Conservation (phyloP, 1,140 invertebrate genomes). For the Battus philenor region DNA sequence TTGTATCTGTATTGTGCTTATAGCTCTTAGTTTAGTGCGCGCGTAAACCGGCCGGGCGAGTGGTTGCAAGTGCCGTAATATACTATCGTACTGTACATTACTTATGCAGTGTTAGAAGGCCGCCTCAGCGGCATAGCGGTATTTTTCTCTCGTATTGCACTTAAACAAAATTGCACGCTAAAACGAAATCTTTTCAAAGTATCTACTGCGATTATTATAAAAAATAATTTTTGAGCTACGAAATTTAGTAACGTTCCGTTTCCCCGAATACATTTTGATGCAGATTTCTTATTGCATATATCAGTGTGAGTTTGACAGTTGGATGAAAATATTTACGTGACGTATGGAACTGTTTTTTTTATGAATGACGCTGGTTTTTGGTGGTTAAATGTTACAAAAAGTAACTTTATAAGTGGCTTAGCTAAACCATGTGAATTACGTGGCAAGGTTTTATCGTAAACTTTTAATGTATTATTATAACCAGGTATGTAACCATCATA, state of each 20-base stretch:
- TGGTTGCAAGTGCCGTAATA: conserved; percentile 33
- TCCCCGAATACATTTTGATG: conserved; percentile 12
- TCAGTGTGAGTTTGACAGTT: conserved; percentile 56
- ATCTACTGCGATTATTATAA: conserved; percentile 17
- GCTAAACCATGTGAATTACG: conserved; percentile 20
- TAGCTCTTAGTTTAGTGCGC: conserved; percentile 17
- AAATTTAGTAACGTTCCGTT: conserved; percentile 21
- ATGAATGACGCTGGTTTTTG: conserved; percentile 16
- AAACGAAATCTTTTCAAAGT: conserved; percentile 11
- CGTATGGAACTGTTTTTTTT: conserved; percentile 29
- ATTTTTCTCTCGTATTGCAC: conserved; percentile 28
- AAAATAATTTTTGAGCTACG: conserved; percentile 15
- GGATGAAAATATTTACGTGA: conserved; percentile 58
- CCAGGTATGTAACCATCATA: conserved; percentile 5
- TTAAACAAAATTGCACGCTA: conserved; percentile 4
- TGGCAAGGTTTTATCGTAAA: conserved; percentile 1
- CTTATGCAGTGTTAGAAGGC: conserved; percentile 65
- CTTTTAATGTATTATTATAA: background rate
- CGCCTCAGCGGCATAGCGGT: conserved; percentile 48
- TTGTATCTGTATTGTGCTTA: conserved; percentile 49
- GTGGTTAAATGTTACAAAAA: conserved; percentile 18
- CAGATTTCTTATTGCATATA: conserved; percentile 21
- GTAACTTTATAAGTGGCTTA: conserved; percentile 11
- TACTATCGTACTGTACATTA: conserved; percentile 50
- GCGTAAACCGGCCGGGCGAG: conserved; percentile 40